A percentile compares a stretch with the other conserved stretches of the same genome.
phyloP scores from a whole-genome alignment of 2,888 invertebrate species.

The Druceiella hillmani region DNA sequence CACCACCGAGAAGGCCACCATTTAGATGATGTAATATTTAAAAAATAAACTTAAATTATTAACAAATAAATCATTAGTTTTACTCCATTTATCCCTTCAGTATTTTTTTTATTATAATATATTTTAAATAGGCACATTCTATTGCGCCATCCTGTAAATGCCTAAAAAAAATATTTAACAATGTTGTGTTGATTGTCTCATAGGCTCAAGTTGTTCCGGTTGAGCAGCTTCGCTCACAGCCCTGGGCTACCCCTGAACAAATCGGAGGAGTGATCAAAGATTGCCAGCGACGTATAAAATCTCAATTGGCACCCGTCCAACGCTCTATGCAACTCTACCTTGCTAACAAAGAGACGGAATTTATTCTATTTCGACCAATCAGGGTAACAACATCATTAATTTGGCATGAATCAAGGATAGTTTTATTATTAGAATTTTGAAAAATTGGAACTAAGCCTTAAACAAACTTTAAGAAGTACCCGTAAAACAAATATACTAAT shows the following conservation, averaged over 20 bases:
- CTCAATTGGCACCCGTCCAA: conserved; percentile 73
- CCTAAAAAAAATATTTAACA: too few relatives aligned
- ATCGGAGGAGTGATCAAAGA: conserved; percentile 70
- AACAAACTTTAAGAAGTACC: not conserved
- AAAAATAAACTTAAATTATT: too few relatives aligned
- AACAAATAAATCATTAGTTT: too few relatives aligned
- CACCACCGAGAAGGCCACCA: too few relatives aligned
- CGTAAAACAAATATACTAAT: not conserved
- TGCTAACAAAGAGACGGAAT: conserved; percentile 95
- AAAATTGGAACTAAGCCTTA: too few relatives aligned
- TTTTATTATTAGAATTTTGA: too few relatives aligned
- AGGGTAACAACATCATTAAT: conserved; percentile 51
- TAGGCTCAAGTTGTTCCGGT: conserved; percentile 36
- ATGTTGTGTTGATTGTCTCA: too few relatives aligned
- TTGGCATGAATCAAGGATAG: conserved; percentile 7
- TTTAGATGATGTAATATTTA: too few relatives aligned
- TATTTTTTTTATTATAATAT: too few relatives aligned
- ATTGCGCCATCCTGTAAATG: too few relatives aligned
- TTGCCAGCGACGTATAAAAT: conserved; percentile 72
- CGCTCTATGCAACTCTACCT: conserved; percentile 92
- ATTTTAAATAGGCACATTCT: too few relatives aligned
- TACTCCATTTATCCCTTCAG: too few relatives aligned
- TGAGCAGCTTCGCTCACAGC: conserved; percentile 35
- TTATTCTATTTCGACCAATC: conserved; percentile 92
- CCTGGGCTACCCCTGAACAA: conserved; percentile 62